A percentile compares a stretch with the other conserved stretches of the same genome.
phyloP scores from a whole-genome alignment of 2,797 vertebrate species.

The Onychomys arenicola region DNA sequence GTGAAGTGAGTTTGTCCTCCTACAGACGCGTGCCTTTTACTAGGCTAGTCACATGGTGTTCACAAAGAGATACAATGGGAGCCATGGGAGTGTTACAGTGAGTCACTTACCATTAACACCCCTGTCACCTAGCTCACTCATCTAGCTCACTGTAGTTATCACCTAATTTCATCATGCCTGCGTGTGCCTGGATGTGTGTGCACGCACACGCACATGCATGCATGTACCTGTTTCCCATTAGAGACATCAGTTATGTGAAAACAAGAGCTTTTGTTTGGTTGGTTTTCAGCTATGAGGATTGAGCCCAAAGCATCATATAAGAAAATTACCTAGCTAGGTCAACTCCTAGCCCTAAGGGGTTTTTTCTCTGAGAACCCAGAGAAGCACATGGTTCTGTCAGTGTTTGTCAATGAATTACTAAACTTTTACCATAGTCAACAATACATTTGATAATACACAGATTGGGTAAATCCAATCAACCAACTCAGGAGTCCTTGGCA shows the following conservation, averaged over 20 bases:
- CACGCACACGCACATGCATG: too few species aligned
- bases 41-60: background rate
- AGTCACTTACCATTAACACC: constrained; percentile 14
- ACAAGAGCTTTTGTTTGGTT: background rate
- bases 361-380: background rate
- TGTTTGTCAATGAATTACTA: background rate
- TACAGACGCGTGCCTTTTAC: background rate
- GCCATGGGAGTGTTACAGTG: background rate
- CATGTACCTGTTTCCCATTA: background rate
- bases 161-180: background rate
- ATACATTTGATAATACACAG: background rate
- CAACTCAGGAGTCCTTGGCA: background rate
- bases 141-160: background rate
- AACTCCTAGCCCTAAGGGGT: background rate
- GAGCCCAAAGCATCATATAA: background rate
- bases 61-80: background rate
- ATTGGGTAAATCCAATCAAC: background rate
- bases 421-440: constrained; percentile 3
- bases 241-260: background rate
- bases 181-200: background rate
- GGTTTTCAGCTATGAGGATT: background rate
- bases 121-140: background rate
- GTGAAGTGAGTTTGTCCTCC: background rate
- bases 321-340: background rate
- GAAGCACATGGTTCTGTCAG: background rate